A percentile compares a stretch with the other conserved stretches of the same genome.
phyloP scores from a whole-genome alignment of 2,797 vertebrate species.

The Spizella passerina region DNA sequence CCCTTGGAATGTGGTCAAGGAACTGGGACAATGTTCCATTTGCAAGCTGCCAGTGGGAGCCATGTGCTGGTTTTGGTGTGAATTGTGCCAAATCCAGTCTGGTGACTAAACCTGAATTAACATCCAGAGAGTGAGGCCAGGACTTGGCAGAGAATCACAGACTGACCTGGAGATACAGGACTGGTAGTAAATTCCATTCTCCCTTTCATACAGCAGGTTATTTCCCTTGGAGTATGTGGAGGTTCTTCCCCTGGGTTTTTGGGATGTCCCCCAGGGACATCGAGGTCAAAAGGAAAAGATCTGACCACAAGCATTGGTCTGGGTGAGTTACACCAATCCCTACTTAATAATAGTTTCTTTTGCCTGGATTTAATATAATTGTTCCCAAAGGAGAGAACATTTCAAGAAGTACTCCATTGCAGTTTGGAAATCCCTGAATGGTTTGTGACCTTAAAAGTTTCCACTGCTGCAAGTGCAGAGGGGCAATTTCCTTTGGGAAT shows the following conservation, averaged over 20 bases:
- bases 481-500: background rate
- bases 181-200: no score
- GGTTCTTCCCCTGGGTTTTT: background rate
- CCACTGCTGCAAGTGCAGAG: background rate
- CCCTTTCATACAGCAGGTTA: background rate
- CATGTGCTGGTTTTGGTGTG: background rate
- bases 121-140: background rate
- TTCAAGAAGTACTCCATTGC: background rate
- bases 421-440: background rate
- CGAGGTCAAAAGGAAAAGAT: background rate
- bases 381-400: background rate
- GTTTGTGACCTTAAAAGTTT: background rate
- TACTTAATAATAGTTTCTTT: background rate
- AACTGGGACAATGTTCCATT: background rate
- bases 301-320: fast-evolving
- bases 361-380: background rate
- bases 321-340: background rate
- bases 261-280: no score
- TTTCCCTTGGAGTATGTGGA: background rate
- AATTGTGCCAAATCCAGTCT: background rate
- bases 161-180: background rate
- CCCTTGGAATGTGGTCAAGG: background rate
- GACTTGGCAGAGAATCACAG: background rate
- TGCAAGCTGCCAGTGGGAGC: background rate
- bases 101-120: background rate